These are phyloP conservation scores for Drosophila longiperda DNA, from an alignment of 2,888 invertebrate species.

Conservation along the genomic window DNA sequence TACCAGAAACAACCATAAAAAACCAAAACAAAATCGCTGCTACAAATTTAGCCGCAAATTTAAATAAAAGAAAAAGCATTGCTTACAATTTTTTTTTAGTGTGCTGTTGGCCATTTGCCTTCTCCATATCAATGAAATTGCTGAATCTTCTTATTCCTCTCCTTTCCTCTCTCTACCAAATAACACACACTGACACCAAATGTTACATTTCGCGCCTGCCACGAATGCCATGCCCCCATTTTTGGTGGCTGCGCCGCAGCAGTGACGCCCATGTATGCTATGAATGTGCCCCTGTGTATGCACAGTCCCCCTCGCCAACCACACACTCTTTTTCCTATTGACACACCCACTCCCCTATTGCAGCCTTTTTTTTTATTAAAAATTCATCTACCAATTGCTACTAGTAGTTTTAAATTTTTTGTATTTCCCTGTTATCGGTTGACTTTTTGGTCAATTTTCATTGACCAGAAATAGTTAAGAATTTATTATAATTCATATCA, in stretches of 20 bases:
- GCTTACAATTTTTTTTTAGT: conserved; percentile 18
- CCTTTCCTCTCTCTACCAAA: neutral
- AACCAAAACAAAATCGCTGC: conserved; percentile 8
- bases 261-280: conserved; percentile 47
- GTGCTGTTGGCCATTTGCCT: conserved; percentile 12
- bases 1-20: conserved; percentile 6
- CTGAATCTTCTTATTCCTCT: neutral
- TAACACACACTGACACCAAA: conserved; percentile 9
- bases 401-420: neutral
- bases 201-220: conserved; percentile 25
- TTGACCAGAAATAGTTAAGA: neutral
- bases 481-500: neutral
- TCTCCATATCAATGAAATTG: neutral
- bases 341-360: conserved; percentile 1
- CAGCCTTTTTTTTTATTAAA: neutral
- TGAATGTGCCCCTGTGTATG: conserved; percentile 53
- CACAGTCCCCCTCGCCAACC: conserved; percentile 5
- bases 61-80: conserved; percentile 36
- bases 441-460: neutral
- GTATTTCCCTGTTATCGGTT: neutral
- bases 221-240: conserved; percentile 22
- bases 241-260: conserved; percentile 24
- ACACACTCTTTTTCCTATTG: neutral
- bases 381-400: neutral
- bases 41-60: conserved; percentile 19